These are phyloP conservation scores for Drosophila setosimentum DNA, from an alignment of 2,888 invertebrate species.

Conservation along the genomic window DNA sequence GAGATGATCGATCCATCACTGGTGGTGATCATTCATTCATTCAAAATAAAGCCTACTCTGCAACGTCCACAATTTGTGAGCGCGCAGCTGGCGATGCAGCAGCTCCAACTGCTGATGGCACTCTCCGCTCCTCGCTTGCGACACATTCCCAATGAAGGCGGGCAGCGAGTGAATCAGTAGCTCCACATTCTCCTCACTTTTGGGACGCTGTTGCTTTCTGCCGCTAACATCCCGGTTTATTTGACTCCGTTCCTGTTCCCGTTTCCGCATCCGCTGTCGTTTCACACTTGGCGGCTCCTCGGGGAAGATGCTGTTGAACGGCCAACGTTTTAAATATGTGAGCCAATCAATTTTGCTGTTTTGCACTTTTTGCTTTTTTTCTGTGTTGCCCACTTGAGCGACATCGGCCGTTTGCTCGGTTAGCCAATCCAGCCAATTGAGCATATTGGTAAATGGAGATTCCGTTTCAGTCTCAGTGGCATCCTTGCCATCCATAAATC, in stretches of 20 bases:
- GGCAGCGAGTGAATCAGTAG: constrained; percentile 89
- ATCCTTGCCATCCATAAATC: constrained; percentile 28
- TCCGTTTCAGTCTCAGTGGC: constrained; percentile 8
- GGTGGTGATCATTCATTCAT: constrained; percentile 7
- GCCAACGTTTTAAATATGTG: constrained; percentile 83
- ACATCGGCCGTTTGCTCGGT: constrained; percentile 43
- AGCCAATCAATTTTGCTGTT: constrained; percentile 65
- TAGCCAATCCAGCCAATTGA: constrained; percentile 82
- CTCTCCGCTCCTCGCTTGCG: constrained; percentile 88
- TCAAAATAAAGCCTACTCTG: constrained; percentile 87
- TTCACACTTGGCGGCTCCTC: constrained; percentile 45
- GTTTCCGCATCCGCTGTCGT: constrained; percentile 1
- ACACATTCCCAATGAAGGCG: constrained; percentile 89
- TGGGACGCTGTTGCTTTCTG: constrained; percentile 5
- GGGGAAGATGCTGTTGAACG: constrained; percentile 82
- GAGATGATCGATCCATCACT: constrained; percentile 7
- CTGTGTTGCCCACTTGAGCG: constrained; percentile 35
- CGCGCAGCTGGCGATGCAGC: constrained; percentile 89
- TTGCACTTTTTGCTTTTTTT: constrained; percentile 38
- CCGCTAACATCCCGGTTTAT: constrained; percentile 8
- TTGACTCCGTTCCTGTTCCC: constrained; percentile 5
- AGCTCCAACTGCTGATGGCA: constrained; percentile 89
- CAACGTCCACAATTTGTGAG: constrained; percentile 90
- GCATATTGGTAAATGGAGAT: constrained; percentile 69
- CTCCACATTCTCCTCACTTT: constrained; percentile 78